Base-by-base conservation (phyloP, 2,888 invertebrate genomes). In the Drosophila yooni region DNA sequence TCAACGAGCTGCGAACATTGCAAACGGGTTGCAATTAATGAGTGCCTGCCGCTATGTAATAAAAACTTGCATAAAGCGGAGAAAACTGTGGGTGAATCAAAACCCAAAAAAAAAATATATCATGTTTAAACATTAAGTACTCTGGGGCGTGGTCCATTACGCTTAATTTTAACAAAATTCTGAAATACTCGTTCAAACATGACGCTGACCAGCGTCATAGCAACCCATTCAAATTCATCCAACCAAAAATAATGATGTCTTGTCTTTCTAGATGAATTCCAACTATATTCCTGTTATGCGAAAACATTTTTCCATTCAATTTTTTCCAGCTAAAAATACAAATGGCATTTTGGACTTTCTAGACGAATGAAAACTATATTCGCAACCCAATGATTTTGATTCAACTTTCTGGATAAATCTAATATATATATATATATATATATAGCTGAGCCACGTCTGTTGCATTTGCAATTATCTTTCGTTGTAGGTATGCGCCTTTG, bases 21-120 rank as follows among this genome's bases (percentile, higher is more conserved):
- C 83, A 84, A 84, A 88, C 87, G 83, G 87, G 79, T 86, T 68
- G 84, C 84, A 84, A 84, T 84, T 84, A 84, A 84, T 84, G 84
- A 88, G 83, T 69, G 83, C 82, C 79, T 71, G 56, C 65, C 66
- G 75, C 70, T 63, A 61, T 67, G 70, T 56, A 76, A 82, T 64
- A 69, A 75, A 74, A 77, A 81, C 52, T 62, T 62, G 53, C 51
- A 72, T 57, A 70, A 54, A 36, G 57, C 70, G 66, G 57, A 60
- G 43, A 70, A 67, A 74, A 72, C 33, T 68, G 51, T 68, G 50
- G 60, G 46, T 46, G 46, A 25, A 46, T 46, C 21, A 21, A 7
- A 7, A 36, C 0, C 15, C 2, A 36, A 13, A 7, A 13, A 2
- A 3, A 57, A 63, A 59, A 54, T 31, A 66, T 38, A 21, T 29